Conservation (phyloP, 2,888 invertebrate genomes). For the Tipula confusa region DNA sequence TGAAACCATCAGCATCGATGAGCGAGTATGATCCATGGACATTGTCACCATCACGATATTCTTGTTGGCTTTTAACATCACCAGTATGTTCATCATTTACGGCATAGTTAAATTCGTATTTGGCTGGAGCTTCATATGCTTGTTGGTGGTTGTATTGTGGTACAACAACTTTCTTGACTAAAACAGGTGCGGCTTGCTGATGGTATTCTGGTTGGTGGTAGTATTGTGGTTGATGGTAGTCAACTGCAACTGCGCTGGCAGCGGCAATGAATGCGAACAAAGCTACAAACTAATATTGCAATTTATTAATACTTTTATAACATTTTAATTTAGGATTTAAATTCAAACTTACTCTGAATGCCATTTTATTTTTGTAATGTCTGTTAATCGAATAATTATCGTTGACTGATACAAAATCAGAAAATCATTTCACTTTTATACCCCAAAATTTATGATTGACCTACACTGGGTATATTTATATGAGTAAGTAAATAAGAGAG, state of each 20-base stretch:
- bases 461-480: no score
- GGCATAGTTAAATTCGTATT: constrained; percentile 51
- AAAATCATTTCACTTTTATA: neutral
- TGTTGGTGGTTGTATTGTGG: constrained; percentile 28
- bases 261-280: neutral
- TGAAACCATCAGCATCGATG: constrained; percentile 53
- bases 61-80: constrained; percentile 53
- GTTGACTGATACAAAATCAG: neutral
- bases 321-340: neutral
- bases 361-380: neutral
- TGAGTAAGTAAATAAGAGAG: no score
- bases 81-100: constrained; percentile 53
- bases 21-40: constrained; percentile 54
- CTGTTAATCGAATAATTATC: neutral
- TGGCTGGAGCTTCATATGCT: constrained; percentile 45
- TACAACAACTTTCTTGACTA: neutral
- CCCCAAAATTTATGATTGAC: neutral
- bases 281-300: neutral
- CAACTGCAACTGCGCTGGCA: neutral
- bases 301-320: neutral
- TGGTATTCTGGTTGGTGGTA: neutral
- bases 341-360: constrained; percentile 27
- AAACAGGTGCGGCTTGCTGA: neutral
- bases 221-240: neutral
- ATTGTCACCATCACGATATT: constrained; percentile 52